These are phyloP conservation scores for Gandaritis pyraliata DNA, from an alignment of 2,888 invertebrate species.

Conservation along the genomic window DNA sequence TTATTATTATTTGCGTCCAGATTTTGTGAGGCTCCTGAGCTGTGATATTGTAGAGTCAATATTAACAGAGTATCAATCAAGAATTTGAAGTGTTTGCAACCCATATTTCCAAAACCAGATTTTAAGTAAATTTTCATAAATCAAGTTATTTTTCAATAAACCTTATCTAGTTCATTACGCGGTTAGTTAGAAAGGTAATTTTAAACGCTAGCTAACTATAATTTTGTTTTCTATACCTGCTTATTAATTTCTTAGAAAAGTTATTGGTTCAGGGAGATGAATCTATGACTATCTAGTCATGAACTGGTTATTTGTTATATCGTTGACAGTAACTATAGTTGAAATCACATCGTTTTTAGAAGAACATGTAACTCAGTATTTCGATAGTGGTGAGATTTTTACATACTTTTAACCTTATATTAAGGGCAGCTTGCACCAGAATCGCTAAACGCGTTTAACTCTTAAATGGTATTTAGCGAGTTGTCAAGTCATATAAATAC, in stretches of 20 bases:
- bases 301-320: slow-evolving; percentile 28
- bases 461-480: too few relatives aligned
- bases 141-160: not conserved
- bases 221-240: not conserved
- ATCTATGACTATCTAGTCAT: slow-evolving; percentile 25
- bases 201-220: slow-evolving; percentile 33
- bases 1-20: slow-evolving; percentile 6
- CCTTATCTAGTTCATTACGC: slow-evolving; percentile 28
- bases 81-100: slow-evolving; percentile 5
- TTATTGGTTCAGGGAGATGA: slow-evolving; percentile 17
- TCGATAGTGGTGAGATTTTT: slow-evolving; percentile 47
- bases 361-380: slow-evolving; percentile 43
- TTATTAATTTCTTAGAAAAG: slow-evolving; percentile 3
- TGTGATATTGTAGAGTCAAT: not conserved
- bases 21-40: not conserved
- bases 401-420: too few relatives aligned
- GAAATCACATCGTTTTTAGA: slow-evolving; percentile 18
- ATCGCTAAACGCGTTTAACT: too few relatives aligned
- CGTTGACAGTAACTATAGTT: slow-evolving; percentile 20
- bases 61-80: slow-evolving; percentile 1
- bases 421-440: too few relatives aligned
- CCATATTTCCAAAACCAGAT: slow-evolving; percentile 12
- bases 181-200: slow-evolving; percentile 32
- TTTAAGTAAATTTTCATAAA: not conserved
- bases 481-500: too few relatives aligned